Percentiles rank a stretch among this genome's conserved stretches.
Conservation (phyloP, 2,113 vertebrate species). For the Ailuropoda melanoleuca region DNA sequence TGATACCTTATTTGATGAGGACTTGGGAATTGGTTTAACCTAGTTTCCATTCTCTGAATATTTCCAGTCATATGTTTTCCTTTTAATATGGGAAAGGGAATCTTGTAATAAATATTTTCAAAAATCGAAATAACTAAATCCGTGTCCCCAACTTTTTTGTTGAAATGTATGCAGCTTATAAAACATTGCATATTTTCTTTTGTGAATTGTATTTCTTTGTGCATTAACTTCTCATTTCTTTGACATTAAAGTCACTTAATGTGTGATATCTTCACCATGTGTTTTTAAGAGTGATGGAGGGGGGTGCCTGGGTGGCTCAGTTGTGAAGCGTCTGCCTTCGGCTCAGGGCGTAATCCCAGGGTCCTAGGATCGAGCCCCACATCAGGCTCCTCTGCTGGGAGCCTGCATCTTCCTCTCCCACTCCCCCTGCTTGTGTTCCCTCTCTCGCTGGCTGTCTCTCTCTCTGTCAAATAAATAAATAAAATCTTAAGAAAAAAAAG, state of each 20-base stretch:
- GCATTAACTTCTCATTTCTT: background rate
- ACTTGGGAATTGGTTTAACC: constrained; percentile 64
- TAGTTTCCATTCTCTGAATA: constrained; percentile 30
- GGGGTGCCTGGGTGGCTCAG: too few relatives aligned
- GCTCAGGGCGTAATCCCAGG: too few relatives aligned
- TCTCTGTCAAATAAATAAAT: too few relatives aligned
- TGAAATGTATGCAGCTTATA: background rate
- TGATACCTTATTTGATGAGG: constrained; percentile 32
- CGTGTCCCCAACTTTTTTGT: background rate
- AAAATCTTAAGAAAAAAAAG: too few relatives aligned
- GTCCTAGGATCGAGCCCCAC: too few relatives aligned
- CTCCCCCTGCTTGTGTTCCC: too few relatives aligned
- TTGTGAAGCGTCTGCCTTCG: too few relatives aligned
- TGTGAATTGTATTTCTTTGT: background rate
- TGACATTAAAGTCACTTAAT: constrained; percentile 8
- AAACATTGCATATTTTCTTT: constrained; percentile 44
- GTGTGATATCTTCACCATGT: background rate
- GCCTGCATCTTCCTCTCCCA: too few relatives aligned
- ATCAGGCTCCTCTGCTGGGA: too few relatives aligned
- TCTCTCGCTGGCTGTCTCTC: too few relatives aligned
- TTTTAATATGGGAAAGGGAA: constrained; percentile 62
- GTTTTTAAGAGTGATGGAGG: constrained; percentile 18
- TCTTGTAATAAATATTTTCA: constrained; percentile 72
- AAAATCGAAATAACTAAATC: background rate
- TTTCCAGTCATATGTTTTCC: constrained; percentile 45